Conservation (phyloP, 2,888 invertebrate genomes). For the Plebejus argus region DNA sequence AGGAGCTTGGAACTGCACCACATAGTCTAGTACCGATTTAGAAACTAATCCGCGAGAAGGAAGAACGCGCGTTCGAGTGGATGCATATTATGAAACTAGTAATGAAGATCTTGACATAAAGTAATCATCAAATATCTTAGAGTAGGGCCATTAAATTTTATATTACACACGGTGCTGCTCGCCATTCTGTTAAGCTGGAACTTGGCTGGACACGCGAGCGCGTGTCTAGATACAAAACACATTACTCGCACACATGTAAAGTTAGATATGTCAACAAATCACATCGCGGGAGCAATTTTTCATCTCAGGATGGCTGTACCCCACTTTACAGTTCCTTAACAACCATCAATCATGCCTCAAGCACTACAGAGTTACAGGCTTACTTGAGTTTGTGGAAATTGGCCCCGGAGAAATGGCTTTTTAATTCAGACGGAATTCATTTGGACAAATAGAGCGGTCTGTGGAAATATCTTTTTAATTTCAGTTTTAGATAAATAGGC, state of each 20-base stretch:
- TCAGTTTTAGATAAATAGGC: background rate
- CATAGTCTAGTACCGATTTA: too few relatives aligned
- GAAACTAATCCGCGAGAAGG: too few relatives aligned
- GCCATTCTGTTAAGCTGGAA: too few relatives aligned
- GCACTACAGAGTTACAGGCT: background rate
- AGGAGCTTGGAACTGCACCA: too few relatives aligned
- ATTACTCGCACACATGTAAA: background rate
- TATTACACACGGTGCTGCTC: too few relatives aligned
- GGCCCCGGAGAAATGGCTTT: constrained; percentile 4
- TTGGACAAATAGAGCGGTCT: background rate
- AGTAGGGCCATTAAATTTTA: background rate
- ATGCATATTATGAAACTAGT: too few relatives aligned
- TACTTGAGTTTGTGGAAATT: constrained; percentile 10
- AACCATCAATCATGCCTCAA: constrained; percentile 17
- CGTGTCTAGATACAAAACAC: constrained; percentile 3
- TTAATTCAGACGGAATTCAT: constrained; percentile 1
- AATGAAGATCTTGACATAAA: too few relatives aligned
- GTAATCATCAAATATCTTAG: background rate
- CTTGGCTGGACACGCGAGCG: too few relatives aligned
- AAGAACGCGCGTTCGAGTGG: too few relatives aligned
- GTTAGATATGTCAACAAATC: constrained; percentile 19
- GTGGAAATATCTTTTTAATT: background rate
- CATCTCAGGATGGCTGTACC: background rate
- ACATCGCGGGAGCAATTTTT: background rate
- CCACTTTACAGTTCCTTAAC: constrained; percentile 24